Conservation (phyloP, 2,888 invertebrate genomes). For the Allophyes oxyacanthae region DNA sequence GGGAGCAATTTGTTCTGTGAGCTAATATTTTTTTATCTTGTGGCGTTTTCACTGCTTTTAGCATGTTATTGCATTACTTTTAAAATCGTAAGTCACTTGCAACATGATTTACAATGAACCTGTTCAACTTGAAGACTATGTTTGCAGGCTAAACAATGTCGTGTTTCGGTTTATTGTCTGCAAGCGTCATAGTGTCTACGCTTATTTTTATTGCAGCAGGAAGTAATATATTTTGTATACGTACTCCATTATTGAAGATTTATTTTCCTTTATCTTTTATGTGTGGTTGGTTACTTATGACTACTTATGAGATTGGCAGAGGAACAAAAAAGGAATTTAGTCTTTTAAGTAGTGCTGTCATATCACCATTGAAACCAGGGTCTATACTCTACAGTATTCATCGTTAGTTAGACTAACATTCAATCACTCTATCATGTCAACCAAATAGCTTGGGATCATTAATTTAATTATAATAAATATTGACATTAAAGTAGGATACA, state of each 20-base stretch:
- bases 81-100: background rate
- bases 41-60: background rate
- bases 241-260: slow-evolving; percentile 1
- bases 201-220: slow-evolving; percentile 3
- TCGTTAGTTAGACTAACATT: too few relatives aligned
- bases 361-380: too few relatives aligned
- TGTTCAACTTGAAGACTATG: background rate
- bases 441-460: too few relatives aligned
- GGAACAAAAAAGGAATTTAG: too few relatives aligned
- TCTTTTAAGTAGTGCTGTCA: too few relatives aligned
- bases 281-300: too few relatives aligned
- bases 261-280: background rate
- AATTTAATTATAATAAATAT: too few relatives aligned
- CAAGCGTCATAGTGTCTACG: background rate
- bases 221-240: background rate
- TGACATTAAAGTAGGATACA: too few relatives aligned
- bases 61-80: background rate
- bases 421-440: too few relatives aligned
- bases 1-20: slow-evolving; percentile 6
- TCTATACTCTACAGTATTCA: too few relatives aligned
- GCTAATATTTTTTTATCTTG: background rate
- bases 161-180: background rate
- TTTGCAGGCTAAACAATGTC: background rate
- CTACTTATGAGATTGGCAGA: too few relatives aligned
- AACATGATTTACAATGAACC: slow-evolving; percentile 4